A percentile compares a stretch with the other conserved stretches of the same genome.
phyloP scores from a whole-genome alignment of 2,113 vertebrate genomes.

The Orthonyx spaldingii region DNA sequence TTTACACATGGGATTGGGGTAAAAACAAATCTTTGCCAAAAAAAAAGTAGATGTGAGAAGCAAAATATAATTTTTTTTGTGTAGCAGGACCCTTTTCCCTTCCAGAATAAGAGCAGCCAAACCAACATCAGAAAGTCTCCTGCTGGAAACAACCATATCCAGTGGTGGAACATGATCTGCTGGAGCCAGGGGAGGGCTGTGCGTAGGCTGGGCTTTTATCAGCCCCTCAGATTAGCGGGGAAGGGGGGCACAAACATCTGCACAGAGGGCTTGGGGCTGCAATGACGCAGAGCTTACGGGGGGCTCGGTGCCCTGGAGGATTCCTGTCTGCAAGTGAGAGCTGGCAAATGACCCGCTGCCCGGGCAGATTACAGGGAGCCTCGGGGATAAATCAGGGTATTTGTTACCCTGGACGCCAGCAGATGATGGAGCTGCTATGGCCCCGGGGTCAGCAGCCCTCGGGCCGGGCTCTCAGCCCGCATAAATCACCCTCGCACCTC shows the following conservation, averaged over 20 bases:
- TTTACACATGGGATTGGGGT: rapidly evolving
- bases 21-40: neutral
- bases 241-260: slow-evolving; percentile 14
- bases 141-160: slow-evolving; percentile 27
- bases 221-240: neutral
- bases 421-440: neutral
- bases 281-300: neutral
- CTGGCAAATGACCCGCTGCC: neutral
- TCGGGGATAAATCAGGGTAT: neutral
- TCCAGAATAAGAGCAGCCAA: neutral
- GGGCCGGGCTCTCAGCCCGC: neutral
- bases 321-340: slow-evolving; percentile 12
- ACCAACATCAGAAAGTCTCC: neutral
- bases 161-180: slow-evolving; percentile 33
- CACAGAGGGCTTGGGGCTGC: neutral
- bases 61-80: neutral
- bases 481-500: neutral
- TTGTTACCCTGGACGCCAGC: neutral
- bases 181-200: neutral
- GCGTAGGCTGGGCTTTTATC: slow-evolving; percentile 47
- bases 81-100: neutral
- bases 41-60: neutral
- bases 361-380: neutral
- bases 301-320: neutral
- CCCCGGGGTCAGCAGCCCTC: neutral